phyloP scores from a whole-genome alignment of 2,888 invertebrate genomes.

The Orthonevra nobilis region DNA sequence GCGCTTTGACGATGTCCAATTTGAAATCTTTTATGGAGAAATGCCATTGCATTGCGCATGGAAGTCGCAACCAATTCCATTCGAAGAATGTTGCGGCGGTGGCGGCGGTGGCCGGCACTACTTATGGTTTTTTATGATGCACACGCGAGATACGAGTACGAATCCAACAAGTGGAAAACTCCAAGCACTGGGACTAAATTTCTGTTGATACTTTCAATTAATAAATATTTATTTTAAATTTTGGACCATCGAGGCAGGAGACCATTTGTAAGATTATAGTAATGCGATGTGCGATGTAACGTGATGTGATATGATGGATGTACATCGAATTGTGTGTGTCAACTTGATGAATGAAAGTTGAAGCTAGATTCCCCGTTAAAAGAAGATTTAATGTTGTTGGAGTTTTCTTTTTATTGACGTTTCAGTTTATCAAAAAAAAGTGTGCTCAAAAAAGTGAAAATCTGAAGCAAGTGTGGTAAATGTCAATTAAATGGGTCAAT shows the following conservation, averaged over 20 bases:
- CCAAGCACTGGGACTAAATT: conserved; percentile 7
- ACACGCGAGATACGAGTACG: conserved; percentile 8
- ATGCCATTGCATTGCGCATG: conserved; percentile 45
- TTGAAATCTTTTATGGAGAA: conserved; percentile 47
- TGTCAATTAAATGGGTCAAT: too few relatives aligned
- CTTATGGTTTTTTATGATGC: conserved; percentile 27
- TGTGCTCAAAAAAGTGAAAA: too few relatives aligned
- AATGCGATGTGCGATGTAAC: conserved; percentile 14
- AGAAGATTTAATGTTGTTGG: conserved; percentile 8
- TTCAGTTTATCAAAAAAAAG: conserved; percentile 29
- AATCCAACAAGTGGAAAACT: conserved; percentile 26
- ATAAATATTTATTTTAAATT: conserved; percentile 66
- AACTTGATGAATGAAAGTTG: conserved; percentile 62
- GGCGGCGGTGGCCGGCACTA: conserved; percentile 30
- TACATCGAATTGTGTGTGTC: conserved; percentile 47
- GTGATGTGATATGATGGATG: conserved; percentile 12
- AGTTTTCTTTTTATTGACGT: conserved; percentile 23
- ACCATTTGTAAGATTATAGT: conserved; percentile 18
- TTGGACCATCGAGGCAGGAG: conserved; percentile 26
- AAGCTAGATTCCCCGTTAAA: conserved; percentile 6
- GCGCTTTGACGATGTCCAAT: conserved; percentile 29
- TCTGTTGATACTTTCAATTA: conserved; percentile 57
- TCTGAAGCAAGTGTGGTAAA: too few relatives aligned
- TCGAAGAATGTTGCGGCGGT: conserved; percentile 49
- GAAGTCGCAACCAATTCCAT: conserved; percentile 39